phyloP scores from a whole-genome alignment of 2,113 vertebrate species.

The Alethe diademata region DNA sequence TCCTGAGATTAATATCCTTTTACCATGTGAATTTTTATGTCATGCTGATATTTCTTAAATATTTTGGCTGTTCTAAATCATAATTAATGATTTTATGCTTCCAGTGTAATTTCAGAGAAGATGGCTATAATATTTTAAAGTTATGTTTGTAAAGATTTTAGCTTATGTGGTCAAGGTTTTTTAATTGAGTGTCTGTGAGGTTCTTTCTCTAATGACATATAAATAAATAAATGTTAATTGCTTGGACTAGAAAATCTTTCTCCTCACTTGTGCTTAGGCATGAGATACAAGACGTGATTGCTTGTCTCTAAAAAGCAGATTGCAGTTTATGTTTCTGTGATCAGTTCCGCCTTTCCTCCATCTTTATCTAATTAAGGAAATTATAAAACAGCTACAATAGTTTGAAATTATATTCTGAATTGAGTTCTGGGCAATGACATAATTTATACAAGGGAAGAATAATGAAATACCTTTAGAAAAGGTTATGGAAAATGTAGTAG shows the following conservation, averaged over 20 bases:
- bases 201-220: neutral
- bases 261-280: neutral
- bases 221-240: neutral
- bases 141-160: neutral
- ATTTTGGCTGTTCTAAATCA: neutral
- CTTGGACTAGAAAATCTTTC: neutral
- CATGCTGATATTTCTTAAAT: neutral
- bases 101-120: neutral
- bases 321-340: neutral
- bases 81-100: neutral
- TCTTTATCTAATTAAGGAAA: neutral
- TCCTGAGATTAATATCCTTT: neutral
- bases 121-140: neutral
- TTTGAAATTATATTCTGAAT: neutral
- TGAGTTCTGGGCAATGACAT: neutral
- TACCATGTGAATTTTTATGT: neutral
- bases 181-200: neutral
- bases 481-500: neutral
- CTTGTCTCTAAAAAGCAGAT: neutral
- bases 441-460: neutral
- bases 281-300: neutral
- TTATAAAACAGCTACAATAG: neutral
- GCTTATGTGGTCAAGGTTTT: fast-evolving
- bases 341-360: neutral
- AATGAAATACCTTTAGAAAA: neutral